Conservation (phyloP, 1,140 invertebrate species). For the Calycopis cecrops region DNA sequence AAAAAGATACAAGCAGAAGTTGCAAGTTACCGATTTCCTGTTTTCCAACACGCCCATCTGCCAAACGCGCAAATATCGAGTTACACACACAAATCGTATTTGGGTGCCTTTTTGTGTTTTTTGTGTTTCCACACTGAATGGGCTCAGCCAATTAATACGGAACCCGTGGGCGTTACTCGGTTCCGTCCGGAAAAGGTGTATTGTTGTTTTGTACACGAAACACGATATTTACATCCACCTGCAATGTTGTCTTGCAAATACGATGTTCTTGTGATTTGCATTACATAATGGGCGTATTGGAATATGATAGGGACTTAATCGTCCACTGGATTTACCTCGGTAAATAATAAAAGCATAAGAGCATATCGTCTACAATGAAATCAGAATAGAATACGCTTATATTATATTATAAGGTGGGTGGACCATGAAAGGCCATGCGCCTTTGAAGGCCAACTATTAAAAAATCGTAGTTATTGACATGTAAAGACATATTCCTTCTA, state of each 20-base stretch:
- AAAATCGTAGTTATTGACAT: no score
- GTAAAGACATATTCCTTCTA: no score
- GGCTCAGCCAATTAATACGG: constrained; percentile 61
- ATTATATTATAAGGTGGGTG: no score
- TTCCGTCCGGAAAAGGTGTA: constrained; percentile 69
- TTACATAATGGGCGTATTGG: no score
- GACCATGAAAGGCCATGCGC: no score
- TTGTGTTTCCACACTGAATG: constrained; percentile 57
- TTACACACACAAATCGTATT: constrained; percentile 35
- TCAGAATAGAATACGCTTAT: no score
- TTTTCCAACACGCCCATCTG: constrained; percentile 50
- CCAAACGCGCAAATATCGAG: constrained; percentile 45
- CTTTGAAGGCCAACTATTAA: no score
- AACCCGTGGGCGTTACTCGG: constrained; percentile 46
- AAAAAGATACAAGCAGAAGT: constrained; percentile 38
- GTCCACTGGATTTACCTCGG: no score
- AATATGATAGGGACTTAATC: no score
- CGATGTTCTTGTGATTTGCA: background rate
- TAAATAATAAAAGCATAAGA: no score
- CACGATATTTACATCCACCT: constrained; percentile 58
- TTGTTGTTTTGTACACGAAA: constrained; percentile 54
- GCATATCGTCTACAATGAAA: no score
- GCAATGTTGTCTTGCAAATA: constrained; percentile 26
- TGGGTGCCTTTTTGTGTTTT: constrained; percentile 51
- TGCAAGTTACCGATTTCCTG: constrained; percentile 65